Percentiles rank a stretch among this genome's conserved stretches.
Conservation (phyloP, 2,888 invertebrate species). For the Gonocerus acuteangulatus region DNA sequence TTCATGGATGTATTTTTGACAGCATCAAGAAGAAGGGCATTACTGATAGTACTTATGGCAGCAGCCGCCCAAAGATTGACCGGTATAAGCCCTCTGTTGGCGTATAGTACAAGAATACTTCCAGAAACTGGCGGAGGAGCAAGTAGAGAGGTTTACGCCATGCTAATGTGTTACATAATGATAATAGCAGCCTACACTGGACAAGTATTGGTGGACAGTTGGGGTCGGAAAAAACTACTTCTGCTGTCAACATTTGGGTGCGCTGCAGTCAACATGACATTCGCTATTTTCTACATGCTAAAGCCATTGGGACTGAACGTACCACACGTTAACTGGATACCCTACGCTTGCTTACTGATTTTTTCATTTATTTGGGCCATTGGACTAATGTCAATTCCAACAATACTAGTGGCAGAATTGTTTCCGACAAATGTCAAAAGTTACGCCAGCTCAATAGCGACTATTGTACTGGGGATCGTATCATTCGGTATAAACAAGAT, state of each 20-base stretch:
- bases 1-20: conserved; percentile 35
- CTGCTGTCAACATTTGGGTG: conserved; percentile 24
- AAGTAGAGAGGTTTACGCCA: conserved; percentile 29
- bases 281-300: too few relatives aligned
- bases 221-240: conserved; percentile 34
- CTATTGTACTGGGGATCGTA: conserved; percentile 30
- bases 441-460: conserved; percentile 31
- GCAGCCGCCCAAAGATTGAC: conserved; percentile 49
- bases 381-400: conserved; percentile 47
- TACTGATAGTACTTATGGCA: conserved; percentile 35
- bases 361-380: conserved; percentile 53
- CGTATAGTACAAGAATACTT: conserved; percentile 58
- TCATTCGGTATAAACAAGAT: conserved; percentile 34
- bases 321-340: conserved; percentile 42
- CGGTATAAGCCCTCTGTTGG: conserved; percentile 56
- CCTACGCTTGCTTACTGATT: conserved; percentile 49
- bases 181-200: conserved; percentile 32
- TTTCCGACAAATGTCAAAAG: conserved; percentile 36
- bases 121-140: conserved; percentile 42
- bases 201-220: conserved; percentile 30
- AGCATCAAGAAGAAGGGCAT: conserved; percentile 34
- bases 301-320: too few relatives aligned
- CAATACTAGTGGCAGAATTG: conserved; percentile 33
- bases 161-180: conserved; percentile 34
- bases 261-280: too few relatives aligned